These are phyloP conservation scores for Apaloderma vittatum DNA, from an alignment of 2,113 vertebrate genomes.

Conservation along the genomic window DNA sequence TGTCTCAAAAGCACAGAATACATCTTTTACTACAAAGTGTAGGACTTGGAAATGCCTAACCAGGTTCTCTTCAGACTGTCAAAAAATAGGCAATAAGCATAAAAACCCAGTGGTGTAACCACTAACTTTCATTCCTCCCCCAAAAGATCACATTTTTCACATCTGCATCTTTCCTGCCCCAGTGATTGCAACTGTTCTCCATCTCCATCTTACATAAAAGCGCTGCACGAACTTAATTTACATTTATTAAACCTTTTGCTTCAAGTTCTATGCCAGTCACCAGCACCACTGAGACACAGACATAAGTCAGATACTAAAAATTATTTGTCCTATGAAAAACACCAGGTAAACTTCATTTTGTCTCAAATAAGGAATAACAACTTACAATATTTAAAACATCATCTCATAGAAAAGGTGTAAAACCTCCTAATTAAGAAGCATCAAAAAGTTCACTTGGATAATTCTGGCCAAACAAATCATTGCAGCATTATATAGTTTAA, in stretches of 20 bases:
- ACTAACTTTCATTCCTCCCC: not conserved
- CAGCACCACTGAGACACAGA: not conserved
- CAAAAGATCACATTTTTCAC: not conserved
- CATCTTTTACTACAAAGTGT: not conserved
- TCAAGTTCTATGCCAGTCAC: not conserved
- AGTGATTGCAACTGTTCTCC: not conserved
- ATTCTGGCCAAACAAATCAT: not conserved
- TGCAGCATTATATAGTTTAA: not conserved
- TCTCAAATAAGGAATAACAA: not conserved
- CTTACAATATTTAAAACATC: not conserved
- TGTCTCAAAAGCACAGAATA: not conserved
- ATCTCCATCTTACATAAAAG: not conserved
- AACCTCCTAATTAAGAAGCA: not conserved
- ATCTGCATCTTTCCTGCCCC: not conserved
- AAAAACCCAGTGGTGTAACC: accelerated
- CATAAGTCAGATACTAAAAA: not conserved
- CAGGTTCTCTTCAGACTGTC: not conserved
- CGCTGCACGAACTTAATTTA: not conserved
- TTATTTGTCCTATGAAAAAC: not conserved
- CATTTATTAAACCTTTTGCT: not conserved
- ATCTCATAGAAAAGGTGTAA: not conserved
- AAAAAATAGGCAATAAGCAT: not conserved
- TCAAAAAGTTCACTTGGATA: not conserved
- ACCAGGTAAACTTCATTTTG: not conserved
- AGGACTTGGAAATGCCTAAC: not conserved